A percentile compares a stretch with the other conserved stretches of the same genome.
These are phyloP conservation scores for Notiomystis cincta DNA, from an alignment of 2,113 vertebrate genomes.

Conservation along the genomic window DNA sequence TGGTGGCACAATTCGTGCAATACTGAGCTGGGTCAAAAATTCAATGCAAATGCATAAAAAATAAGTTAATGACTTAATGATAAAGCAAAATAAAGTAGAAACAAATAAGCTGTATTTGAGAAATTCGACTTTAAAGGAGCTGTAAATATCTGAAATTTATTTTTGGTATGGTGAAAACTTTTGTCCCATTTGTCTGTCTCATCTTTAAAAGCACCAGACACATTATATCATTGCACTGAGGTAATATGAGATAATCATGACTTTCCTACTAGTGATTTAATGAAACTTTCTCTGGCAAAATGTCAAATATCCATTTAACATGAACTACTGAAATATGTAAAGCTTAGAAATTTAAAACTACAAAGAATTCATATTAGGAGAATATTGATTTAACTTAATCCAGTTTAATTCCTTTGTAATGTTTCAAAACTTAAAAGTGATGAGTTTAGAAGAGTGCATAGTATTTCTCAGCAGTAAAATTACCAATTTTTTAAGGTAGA, in stretches of 20 bases:
- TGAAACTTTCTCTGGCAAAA: constrained; percentile 41
- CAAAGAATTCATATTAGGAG: constrained; percentile 29
- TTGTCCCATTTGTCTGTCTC: background rate
- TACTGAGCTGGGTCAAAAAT: background rate
- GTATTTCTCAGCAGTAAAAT: constrained; percentile 30
- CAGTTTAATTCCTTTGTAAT: constrained; percentile 63
- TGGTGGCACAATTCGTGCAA: background rate
- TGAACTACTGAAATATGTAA: constrained; percentile 39
- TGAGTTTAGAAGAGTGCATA: constrained; percentile 7
- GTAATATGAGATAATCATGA: constrained; percentile 43
- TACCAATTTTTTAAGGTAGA: background rate
- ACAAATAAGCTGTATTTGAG: background rate
- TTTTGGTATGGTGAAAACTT: background rate
- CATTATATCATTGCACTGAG: constrained; percentile 37
- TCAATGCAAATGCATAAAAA: background rate
- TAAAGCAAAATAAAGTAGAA: background rate
- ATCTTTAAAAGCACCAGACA: constrained; percentile 32
- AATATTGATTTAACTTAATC: constrained; percentile 65
- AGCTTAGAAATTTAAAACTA: constrained; percentile 45
- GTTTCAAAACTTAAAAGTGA: constrained; percentile 42
- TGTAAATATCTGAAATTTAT: background rate
- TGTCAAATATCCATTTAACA: constrained; percentile 55
- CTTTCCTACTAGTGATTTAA: constrained; percentile 44
- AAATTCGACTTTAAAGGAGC: background rate
- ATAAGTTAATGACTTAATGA: background rate